phyloP scores from a whole-genome alignment of 2,797 vertebrate genomes.

The Aulostomus chinensis region DNA sequence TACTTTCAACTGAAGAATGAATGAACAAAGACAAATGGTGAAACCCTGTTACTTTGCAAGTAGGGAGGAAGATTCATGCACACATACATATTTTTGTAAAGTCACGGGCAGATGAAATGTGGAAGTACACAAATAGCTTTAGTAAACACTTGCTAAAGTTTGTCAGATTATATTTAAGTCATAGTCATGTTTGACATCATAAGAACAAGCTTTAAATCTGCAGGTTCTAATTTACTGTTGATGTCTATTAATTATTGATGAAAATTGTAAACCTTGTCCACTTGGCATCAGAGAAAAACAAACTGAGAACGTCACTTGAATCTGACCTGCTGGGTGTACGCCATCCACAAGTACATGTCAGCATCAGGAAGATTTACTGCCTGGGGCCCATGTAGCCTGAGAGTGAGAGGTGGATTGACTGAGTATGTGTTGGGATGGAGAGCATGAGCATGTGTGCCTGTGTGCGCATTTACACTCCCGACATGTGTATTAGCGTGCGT shows the following conservation, averaged over 20 bases:
- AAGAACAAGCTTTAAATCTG: too few relatives aligned
- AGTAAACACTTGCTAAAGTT: too few relatives aligned
- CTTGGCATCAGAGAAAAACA: conserved; percentile 58
- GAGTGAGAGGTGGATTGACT: conserved; percentile 65
- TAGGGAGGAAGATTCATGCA: too few relatives aligned
- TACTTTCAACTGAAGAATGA: too few relatives aligned
- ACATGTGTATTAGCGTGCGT: neutral
- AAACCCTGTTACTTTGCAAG: too few relatives aligned
- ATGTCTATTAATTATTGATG: neutral
- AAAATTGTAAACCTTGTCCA: conserved; percentile 41
- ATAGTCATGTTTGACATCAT: too few relatives aligned
- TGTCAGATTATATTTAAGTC: too few relatives aligned
- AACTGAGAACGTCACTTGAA: conserved; percentile 67
- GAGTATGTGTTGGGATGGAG: conserved; percentile 58
- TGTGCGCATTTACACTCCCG: neutral
- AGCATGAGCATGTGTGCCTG: conserved; percentile 12
- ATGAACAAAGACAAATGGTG: too few relatives aligned
- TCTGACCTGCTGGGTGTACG: conserved; percentile 66
- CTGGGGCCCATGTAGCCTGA: conserved; percentile 48
- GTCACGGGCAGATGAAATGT: too few relatives aligned
- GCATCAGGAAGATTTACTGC: conserved; percentile 70
- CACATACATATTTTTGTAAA: too few relatives aligned
- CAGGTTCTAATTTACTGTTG: too few relatives aligned
- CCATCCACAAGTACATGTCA: conserved; percentile 70
- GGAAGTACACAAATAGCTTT: too few relatives aligned